A percentile compares a stretch with the other conserved stretches of the same genome.
Evolutionary conservation across 2,888 invertebrate species (phyloP).

Genomic region (Trypoxylon attenuatum): DNA sequence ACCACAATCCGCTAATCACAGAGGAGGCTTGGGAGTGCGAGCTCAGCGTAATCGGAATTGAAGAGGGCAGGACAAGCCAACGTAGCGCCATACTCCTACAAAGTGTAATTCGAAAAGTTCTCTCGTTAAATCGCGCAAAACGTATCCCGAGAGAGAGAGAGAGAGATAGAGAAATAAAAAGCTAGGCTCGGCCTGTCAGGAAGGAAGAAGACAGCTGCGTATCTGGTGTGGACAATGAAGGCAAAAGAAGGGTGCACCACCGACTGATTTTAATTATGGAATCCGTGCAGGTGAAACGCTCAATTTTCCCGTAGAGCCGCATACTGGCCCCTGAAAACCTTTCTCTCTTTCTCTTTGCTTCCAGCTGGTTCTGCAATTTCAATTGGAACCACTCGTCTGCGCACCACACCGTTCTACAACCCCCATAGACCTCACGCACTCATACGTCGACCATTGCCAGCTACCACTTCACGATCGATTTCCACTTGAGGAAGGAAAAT

Average conservation of each 20-base stretch:
- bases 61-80: neutral
- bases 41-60: conserved; percentile 11
- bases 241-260: too few relatives aligned
- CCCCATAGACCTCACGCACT: neutral
- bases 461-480: conserved; percentile 36
- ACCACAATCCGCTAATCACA: too few relatives aligned
- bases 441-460: conserved; percentile 17
- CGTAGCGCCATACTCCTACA: conserved; percentile 10
- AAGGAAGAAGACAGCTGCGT: too few relatives aligned
- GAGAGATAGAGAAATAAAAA: too few relatives aligned
- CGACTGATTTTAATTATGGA: conserved; percentile 64
- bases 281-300: conserved; percentile 57
- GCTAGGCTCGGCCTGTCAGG: too few relatives aligned
- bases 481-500: conserved; percentile 35
- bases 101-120: conserved; percentile 71
- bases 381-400: conserved; percentile 23
- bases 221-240: conserved; percentile 41
- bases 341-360: conserved; percentile 17
- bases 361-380: conserved; percentile 37
- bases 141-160: conserved; percentile 35
- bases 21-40: neutral
- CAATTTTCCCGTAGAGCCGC: conserved; percentile 49
- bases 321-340: conserved; percentile 33
- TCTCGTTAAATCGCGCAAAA: conserved; percentile 69
- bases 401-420: neutral